A percentile compares a stretch with the other conserved stretches of the same genome.
Evolutionary conservation across 2,888 invertebrate genomes (phyloP).

Genomic region (Ennomos fuscantarius): DNA sequence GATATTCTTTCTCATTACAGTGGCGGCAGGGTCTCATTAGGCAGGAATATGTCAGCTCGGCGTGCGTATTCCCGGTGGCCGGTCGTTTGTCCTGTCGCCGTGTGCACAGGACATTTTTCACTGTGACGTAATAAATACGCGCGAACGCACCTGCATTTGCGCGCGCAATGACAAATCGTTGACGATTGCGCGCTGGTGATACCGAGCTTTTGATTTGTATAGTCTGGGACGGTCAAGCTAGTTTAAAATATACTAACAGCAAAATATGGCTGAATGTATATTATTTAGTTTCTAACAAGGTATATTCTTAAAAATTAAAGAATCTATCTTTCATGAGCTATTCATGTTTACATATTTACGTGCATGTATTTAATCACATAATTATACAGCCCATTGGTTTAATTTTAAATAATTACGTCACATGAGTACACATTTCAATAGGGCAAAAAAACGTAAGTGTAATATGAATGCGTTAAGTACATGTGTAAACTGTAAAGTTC

Average conservation of each 20-base stretch:
- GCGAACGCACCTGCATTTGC: constrained; percentile 65
- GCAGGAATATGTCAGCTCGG: constrained; percentile 66
- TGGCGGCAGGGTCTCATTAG: constrained; percentile 67
- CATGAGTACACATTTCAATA: no score
- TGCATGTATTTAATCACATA: no score
- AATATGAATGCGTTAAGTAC: no score
- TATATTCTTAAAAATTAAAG: no score
- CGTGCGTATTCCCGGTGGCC: constrained; percentile 58
- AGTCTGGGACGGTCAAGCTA: constrained; percentile 15
- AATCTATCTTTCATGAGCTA: no score
- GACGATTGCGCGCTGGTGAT: constrained; percentile 51
- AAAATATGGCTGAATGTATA: background rate
- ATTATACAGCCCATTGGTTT: no score
- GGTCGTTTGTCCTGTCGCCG: constrained; percentile 70
- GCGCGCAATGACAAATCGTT: constrained; percentile 64
- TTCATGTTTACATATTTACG: no score
- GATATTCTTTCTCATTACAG: constrained; percentile 71
- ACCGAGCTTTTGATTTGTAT: constrained; percentile 44
- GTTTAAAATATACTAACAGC: constrained; percentile 6
- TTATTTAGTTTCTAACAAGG: no score
- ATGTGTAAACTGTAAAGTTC: no score
- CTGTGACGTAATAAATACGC: constrained; percentile 65
- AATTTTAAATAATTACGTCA: no score
- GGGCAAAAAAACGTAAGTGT: no score
- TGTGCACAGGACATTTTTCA: constrained; percentile 66